Conservation (phyloP, 53 echinoderm and acorn worm genomes). For the Luidia sarsii region DNA sequence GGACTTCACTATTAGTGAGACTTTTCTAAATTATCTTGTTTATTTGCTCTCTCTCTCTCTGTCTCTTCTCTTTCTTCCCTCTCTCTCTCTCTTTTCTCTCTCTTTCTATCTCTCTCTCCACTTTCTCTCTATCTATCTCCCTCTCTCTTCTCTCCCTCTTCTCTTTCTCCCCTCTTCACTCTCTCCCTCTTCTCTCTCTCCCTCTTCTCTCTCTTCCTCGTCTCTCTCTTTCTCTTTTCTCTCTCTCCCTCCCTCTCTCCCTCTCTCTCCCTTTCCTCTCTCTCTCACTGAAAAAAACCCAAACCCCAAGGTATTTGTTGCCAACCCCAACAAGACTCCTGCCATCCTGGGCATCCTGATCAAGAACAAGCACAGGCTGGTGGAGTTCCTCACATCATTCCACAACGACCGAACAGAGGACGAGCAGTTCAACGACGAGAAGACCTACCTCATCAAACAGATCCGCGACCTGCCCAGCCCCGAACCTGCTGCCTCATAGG, state of each 20-base stretch:
- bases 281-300: not conserved
- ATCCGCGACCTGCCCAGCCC: constrained; percentile 72
- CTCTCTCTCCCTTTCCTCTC: too few relatives aligned
- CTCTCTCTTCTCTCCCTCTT: not conserved
- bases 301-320: constrained; percentile 95
- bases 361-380: constrained; percentile 95
- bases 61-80: too few relatives aligned
- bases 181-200: not conserved
- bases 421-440: constrained; percentile 99
- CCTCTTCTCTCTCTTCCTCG: too few relatives aligned
- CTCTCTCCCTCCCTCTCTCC: too few relatives aligned
- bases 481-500: constrained; percentile 16
- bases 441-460: constrained; percentile 96
- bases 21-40: too few relatives aligned
- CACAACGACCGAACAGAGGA: constrained; percentile 99
- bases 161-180: not conserved
- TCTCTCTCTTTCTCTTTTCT: too few relatives aligned
- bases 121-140: too few relatives aligned
- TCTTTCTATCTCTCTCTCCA: too few relatives aligned
- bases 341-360: constrained; percentile 85
- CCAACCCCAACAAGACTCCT: constrained; percentile 93
- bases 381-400: constrained; percentile 87
- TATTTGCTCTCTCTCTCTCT: too few relatives aligned
- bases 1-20: too few relatives aligned
- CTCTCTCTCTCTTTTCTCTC: too few relatives aligned